Base-by-base conservation (phyloP, 2,797 vertebrate species). In the Orestias chungarensis region DNA sequence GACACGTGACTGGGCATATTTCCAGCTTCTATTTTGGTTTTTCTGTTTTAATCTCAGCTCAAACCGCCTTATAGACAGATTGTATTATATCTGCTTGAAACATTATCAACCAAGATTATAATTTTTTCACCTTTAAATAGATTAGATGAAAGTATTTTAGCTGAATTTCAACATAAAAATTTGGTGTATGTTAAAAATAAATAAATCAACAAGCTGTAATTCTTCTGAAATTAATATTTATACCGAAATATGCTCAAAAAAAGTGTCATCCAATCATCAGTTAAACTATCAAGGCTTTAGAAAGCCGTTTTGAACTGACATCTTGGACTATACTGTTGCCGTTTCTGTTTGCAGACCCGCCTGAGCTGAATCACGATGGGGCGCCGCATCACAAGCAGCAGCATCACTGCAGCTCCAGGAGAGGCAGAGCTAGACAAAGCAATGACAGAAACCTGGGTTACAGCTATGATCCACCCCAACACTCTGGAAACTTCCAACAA, bases 301-400 rank as follows among this genome's bases (percentile, higher is more conserved):
- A n/a, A n/a, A n/a, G n/a, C n/a, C n/a, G n/a, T n/a, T n/a, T 43
- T 43, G 14, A 9, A 17, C 17, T 18, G 17, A 57, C 29, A 31
- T 59, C 18, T 57, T 57, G 7, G 35, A 9, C 40, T 49, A 59
- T 20, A 27, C 49, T 44, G 29, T 9, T 33, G 20, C 10, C 20
- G 14, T 50, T 42, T 75, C 17, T 81, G 7, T 25, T 81, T 77
- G 18, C 79, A 95, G 94, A 92, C 42, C 84, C 89, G 55, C 87
- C 87, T 57, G 87, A 93, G 66, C 70, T 95, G 67, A 95, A 78
- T 91, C 90, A 94, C 59, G 94, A 95, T 87, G 95, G 92, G 80
- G 90, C 90, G 29, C 87, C 94, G 4, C 89, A 92, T 82, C 94
- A 93, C 81, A 94, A 89, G 81, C 81, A 88, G 81, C 81, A 90